Evolutionary conservation across 1,140 invertebrate species (phyloP), one percentile per base, ranked within the genome.

Genomic region (Drosophila asahinai): DNA sequence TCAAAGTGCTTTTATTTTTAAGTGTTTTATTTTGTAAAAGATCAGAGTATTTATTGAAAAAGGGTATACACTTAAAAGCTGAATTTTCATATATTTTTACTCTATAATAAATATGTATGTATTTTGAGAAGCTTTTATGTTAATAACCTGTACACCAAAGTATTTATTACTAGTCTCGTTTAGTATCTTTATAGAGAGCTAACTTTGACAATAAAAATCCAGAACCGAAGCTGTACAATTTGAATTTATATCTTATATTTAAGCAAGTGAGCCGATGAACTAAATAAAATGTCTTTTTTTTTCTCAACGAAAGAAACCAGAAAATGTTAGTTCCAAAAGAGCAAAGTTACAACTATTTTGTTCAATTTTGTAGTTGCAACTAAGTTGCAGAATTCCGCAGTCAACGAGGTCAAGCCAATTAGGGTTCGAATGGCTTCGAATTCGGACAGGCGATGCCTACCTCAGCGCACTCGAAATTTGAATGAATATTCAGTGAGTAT

Each of bases 401-500:
- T 11, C 42, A 77, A 73, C 48, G 71, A 87, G 75, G 81, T 83
- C 63, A 77, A 60, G 45, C 81, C 84, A 89, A 89, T 89, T 89
- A 89, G 78, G 68, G 60, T 27, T 48, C 17, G 58, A 63, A 62
- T 65, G 36, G 47, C 49, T 43, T 38, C 55, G 43, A 40, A 27
- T 62, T 66, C 47, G 48, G 60, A 79, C 58, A 58, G 81, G 42
- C 61, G 72, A 63, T 61, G 63, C 80, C 54, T 77, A 49, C 52
- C 45, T 40, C n/a, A 25, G 72, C 55, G 65, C 62, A 66, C 73
- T 86, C 49, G 58, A 86, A 71, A 78, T 78, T 79, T 67, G 78
- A 64, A 89, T 89, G 78, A 89, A 89, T 89, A 84, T 90, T 78
- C 84, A 84, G 77, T 60, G 70, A 75, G 60, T 68, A 42, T 48